A percentile compares a stretch with the other conserved stretches of the same genome.
These are phyloP conservation scores for Morinoia aosen DNA, from an alignment of 2,888 invertebrate genomes.

Conservation along the genomic window DNA sequence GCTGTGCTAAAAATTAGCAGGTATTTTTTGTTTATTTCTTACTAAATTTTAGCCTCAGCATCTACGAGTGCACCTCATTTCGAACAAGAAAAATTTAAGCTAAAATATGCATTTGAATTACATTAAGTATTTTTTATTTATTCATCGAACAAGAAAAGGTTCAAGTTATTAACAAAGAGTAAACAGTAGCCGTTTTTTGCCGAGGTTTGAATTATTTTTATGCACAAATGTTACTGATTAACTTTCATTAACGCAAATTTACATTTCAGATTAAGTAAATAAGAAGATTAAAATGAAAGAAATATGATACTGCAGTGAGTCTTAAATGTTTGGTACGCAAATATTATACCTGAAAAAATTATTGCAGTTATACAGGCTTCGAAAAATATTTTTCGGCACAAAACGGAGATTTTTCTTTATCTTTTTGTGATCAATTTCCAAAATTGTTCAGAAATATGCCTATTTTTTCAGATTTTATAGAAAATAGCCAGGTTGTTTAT, in stretches of 20 bases:
- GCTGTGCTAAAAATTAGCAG: neutral
- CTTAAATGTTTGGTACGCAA: neutral
- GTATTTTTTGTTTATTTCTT: neutral
- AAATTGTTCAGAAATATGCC: too few species aligned
- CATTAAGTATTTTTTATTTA: too few species aligned
- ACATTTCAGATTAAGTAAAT: neutral
- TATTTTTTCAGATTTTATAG: neutral
- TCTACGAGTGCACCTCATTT: neutral
- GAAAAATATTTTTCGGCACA: neutral
- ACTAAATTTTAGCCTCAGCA: neutral
- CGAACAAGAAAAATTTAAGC: too few species aligned
- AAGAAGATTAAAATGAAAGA: neutral
- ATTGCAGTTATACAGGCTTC: neutral
- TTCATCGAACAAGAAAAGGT: too few species aligned
- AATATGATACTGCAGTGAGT: neutral
- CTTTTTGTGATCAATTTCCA: neutral
- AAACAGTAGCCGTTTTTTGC: neutral
- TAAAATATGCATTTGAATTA: neutral
- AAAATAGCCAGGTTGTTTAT: neutral
- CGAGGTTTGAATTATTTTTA: neutral
- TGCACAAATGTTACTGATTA: neutral
- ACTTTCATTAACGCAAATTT: neutral
- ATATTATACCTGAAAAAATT: neutral
- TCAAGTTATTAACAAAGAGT: too few species aligned
- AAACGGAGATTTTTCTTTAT: neutral